Percentiles rank a stretch among this genome's conserved stretches.
phyloP scores from a whole-genome alignment of 2,888 invertebrate species.

The Matsumyia berberina region DNA sequence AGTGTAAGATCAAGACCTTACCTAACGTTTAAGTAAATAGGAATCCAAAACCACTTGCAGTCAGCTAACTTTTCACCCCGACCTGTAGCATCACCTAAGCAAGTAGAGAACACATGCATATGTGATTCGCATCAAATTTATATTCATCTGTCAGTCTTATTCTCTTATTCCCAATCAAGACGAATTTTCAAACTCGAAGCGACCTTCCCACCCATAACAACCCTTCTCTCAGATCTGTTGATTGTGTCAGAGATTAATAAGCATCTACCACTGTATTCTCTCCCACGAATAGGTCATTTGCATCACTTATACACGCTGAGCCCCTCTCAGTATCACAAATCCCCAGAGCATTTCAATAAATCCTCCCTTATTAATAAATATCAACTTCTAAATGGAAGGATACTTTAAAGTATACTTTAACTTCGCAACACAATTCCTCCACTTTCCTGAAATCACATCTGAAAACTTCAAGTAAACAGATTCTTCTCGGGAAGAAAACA shows the following conservation, averaged over 20 bases:
- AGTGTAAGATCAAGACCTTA: too few species aligned
- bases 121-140: too few species aligned
- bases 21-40: too few species aligned
- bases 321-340: constrained; percentile 36
- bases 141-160: too few species aligned
- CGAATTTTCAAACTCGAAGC: background rate
- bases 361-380: constrained; percentile 63
- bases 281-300: constrained; percentile 20
- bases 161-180: too few species aligned
- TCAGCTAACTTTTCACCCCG: too few species aligned
- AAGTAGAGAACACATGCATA: too few species aligned
- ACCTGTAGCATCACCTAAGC: too few species aligned
- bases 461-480: constrained; percentile 47
- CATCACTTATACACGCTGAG: constrained; percentile 26
- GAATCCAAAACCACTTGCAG: too few species aligned
- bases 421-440: constrained; percentile 22
- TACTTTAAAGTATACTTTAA: constrained; percentile 49
- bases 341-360: constrained; percentile 46
- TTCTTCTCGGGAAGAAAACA: constrained; percentile 16
- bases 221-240: background rate
- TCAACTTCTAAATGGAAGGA: constrained; percentile 49
- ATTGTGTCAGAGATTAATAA: constrained; percentile 18
- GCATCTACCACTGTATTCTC: constrained; percentile 4
- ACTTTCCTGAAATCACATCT: constrained; percentile 42
- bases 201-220: too few species aligned